Conservation (phyloP, 2,797 vertebrate genomes). For the Pseudochromis fuscus region DNA sequence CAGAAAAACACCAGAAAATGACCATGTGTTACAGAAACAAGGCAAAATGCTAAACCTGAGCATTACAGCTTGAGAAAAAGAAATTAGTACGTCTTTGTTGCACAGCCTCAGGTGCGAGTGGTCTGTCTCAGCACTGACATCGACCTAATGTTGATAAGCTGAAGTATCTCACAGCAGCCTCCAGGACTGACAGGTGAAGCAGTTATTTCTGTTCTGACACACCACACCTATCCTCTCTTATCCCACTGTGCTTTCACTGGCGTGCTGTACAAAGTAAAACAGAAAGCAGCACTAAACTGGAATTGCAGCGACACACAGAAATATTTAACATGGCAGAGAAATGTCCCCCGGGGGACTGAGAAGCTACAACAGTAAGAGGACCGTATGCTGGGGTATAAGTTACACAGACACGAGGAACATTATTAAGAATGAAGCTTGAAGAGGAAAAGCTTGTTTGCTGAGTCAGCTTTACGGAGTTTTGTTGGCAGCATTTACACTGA, state of each 20-base stretch:
- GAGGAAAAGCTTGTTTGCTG: neutral
- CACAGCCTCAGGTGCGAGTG: neutral
- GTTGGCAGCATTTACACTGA: neutral
- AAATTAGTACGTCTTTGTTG: neutral
- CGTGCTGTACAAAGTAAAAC: neutral
- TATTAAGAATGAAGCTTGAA: too few relatives aligned
- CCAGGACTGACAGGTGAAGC: conserved; percentile 13
- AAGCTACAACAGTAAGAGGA: too few relatives aligned
- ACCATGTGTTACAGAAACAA: conserved; percentile 23
- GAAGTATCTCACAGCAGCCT: conserved; percentile 18
- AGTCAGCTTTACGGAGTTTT: neutral
- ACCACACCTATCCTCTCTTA: neutral
- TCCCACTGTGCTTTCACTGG: neutral
- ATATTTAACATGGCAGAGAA: neutral
- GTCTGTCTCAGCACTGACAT: neutral
- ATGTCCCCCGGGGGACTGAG: neutral
- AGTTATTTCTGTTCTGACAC: conserved; percentile 2
- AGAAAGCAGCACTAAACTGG: neutral
- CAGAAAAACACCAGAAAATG: conserved; percentile 30
- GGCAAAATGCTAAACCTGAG: neutral
- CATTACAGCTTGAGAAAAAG: neutral
- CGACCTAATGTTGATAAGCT: neutral
- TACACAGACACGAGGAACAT: too few relatives aligned
- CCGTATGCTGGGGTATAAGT: too few relatives aligned
- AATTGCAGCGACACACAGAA: neutral